Evolutionary conservation across 2,797 vertebrate species (phyloP).

Genomic region (Scomberomorus guttatus): DNA sequence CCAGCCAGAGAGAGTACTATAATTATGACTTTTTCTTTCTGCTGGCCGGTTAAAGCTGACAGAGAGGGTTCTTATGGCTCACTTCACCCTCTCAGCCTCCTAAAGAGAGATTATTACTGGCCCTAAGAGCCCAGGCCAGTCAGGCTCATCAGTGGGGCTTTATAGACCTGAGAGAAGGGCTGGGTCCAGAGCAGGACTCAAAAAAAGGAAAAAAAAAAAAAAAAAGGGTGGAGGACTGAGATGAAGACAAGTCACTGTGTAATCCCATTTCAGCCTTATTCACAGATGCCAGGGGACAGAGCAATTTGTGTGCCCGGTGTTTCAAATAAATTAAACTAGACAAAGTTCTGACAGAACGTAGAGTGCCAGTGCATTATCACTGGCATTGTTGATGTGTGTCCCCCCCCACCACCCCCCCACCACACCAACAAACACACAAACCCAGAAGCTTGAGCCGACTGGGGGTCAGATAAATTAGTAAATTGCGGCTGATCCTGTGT

Average conservation of each 20-base stretch:
- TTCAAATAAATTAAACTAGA: slow-evolving; percentile 52
- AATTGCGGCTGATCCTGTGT: slow-evolving; percentile 68
- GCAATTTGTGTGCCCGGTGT: slow-evolving; percentile 48
- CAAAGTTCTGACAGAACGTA: slow-evolving; percentile 11
- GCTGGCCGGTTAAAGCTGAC: slow-evolving; percentile 80
- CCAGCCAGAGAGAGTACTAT: slow-evolving; percentile 80
- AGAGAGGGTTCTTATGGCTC: slow-evolving; percentile 84
- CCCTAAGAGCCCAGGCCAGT: slow-evolving; percentile 70
- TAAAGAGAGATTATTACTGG: slow-evolving; percentile 84
- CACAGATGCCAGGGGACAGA: slow-evolving; percentile 51
- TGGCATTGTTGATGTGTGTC: slow-evolving; percentile 21
- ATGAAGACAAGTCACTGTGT: slow-evolving; percentile 71
- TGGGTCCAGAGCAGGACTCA: slow-evolving; percentile 57
- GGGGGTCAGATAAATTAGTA: slow-evolving; percentile 59
- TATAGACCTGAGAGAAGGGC: slow-evolving; percentile 65
- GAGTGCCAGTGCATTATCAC: slow-evolving; percentile 38
- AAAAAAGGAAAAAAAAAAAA: slow-evolving; percentile 43
- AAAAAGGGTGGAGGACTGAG: slow-evolving; percentile 54
- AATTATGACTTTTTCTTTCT: slow-evolving; percentile 88
- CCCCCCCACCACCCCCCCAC: background rate
- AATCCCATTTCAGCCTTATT: slow-evolving; percentile 73
- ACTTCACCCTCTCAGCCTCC: slow-evolving; percentile 82
- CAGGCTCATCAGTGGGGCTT: slow-evolving; percentile 76
- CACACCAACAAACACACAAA: slow-evolving; percentile 46
- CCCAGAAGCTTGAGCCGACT: slow-evolving; percentile 41